Evolutionary conservation across 2,888 invertebrate species (phyloP).

Genomic region (Rapana venosa): DNA sequence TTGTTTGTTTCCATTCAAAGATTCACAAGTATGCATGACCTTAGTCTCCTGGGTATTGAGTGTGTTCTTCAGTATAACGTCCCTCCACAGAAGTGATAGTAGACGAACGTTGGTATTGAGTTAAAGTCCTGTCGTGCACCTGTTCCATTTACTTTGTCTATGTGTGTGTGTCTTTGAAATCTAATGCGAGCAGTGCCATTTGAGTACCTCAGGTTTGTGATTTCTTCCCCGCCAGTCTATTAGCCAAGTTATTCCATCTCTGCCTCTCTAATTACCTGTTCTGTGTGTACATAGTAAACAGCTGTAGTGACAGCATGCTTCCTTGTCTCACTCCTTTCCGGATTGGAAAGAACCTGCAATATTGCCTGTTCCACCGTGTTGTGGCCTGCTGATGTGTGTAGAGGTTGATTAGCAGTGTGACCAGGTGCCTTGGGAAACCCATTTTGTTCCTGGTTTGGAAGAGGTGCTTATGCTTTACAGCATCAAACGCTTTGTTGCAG

Average conservation of each 20-base stretch:
- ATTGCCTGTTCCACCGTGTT: background rate
- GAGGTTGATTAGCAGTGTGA: background rate
- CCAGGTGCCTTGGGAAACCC: background rate
- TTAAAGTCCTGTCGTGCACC: background rate
- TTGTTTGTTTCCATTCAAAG: background rate
- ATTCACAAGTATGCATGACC: background rate
- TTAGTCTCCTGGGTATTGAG: background rate
- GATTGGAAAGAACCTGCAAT: background rate
- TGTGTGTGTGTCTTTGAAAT: background rate
- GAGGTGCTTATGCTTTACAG: background rate
- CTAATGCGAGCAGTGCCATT: background rate
- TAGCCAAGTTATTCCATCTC: background rate
- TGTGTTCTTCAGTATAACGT: no score
- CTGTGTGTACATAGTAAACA: background rate
- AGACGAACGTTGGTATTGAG: background rate
- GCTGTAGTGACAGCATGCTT: background rate
- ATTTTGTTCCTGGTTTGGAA: background rate
- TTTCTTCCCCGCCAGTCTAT: background rate
- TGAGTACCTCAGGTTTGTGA: background rate
- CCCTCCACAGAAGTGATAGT: no score
- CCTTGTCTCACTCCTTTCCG: background rate
- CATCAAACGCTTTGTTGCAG: background rate
- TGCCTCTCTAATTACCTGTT: background rate
- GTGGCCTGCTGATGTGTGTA: background rate
- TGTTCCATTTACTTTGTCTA: background rate